These are phyloP conservation scores for Eciton burchellii DNA, from an alignment of 1,140 invertebrate genomes.

Conservation along the genomic window DNA sequence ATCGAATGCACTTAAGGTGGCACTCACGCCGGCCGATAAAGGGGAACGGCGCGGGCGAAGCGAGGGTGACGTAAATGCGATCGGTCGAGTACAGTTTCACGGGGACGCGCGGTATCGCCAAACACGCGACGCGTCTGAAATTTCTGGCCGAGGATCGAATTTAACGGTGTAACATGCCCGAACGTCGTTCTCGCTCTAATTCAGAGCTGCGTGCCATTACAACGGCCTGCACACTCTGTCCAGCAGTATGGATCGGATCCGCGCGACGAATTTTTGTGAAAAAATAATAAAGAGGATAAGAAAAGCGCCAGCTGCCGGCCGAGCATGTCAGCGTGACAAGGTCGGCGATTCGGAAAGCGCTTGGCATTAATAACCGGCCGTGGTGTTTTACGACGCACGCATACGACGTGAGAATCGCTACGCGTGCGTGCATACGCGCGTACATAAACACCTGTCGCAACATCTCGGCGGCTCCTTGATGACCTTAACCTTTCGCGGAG, in stretches of 20 bases:
- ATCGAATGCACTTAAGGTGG: slow-evolving; percentile 48
- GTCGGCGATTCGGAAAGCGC: neutral
- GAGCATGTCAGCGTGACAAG: neutral
- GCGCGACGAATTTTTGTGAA: neutral
- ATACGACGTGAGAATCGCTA: slow-evolving; percentile 1
- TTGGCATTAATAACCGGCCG: slow-evolving; percentile 22
- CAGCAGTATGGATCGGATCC: neutral
- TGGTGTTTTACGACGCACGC: slow-evolving; percentile 32
- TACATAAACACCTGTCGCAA: slow-evolving; percentile 57
- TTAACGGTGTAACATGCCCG: no score
- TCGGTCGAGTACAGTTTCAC: slow-evolving; percentile 12
- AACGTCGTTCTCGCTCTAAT: no score
- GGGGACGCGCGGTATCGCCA: neutral
- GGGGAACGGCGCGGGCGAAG: slow-evolving; percentile 17
- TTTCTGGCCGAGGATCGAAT: neutral
- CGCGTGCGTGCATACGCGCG: slow-evolving; percentile 18
- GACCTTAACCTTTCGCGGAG: slow-evolving; percentile 79
- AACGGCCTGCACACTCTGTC: no score
- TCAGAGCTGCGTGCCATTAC: no score
- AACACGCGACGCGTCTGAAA: neutral
- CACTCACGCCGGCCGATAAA: slow-evolving; percentile 27
- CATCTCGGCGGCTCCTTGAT: slow-evolving; percentile 74
- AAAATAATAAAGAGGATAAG: neutral
- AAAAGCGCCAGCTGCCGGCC: neutral
- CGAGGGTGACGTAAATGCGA: slow-evolving; percentile 19